Base-by-base conservation (phyloP, 2,113 vertebrate species). In the Vidua macroura region DNA sequence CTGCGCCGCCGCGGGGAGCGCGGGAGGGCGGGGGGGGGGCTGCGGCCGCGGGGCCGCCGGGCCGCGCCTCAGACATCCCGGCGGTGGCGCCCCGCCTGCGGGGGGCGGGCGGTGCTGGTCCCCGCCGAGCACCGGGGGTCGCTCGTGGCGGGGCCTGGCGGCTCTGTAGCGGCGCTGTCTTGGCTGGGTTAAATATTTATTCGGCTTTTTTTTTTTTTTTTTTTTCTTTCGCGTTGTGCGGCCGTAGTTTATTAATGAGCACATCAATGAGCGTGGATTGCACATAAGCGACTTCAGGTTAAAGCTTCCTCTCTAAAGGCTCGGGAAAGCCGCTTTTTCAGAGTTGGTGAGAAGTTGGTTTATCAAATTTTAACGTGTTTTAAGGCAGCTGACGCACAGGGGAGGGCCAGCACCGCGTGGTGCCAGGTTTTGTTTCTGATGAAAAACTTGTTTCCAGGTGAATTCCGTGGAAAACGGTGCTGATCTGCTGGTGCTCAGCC, bases 401-500 rank as follows among this genome's bases (percentile, higher is more conserved):
- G 23, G 3, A 28, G 19, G 35, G 46, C 15, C 13, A 15, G 56
- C 4, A 0, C 35, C 3, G 7, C 5, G 49, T 16, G 18, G 2
- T 53, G 2, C 27, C n/a, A 24, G 70, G 16, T 23, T 51, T 59
- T 8, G 11, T 41, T 28, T 8, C 12, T 1, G 19, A 23, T 5
- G 10, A 10, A 41, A 17, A 62, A 3, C 35, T 53, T 11, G 19
- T 24, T 82, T 30, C 7, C 20, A 4, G 74, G 33, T 59, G 66
- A 27, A 41, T 64, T 60, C 44, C 0, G 0, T 28, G 19, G 27
- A 10, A 15, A 68, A 14, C 27, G 6, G 3, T 5, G 4, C 41
- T 22, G 30, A 21, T 39, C 13, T 44, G 69, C 2, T 33, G 43
- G 11, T 23, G 0, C 35, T 70, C 53, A 21, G 5, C 46, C 10